Base-by-base conservation (phyloP, 2,888 invertebrate species). In the Linnaemya vulpina region DNA sequence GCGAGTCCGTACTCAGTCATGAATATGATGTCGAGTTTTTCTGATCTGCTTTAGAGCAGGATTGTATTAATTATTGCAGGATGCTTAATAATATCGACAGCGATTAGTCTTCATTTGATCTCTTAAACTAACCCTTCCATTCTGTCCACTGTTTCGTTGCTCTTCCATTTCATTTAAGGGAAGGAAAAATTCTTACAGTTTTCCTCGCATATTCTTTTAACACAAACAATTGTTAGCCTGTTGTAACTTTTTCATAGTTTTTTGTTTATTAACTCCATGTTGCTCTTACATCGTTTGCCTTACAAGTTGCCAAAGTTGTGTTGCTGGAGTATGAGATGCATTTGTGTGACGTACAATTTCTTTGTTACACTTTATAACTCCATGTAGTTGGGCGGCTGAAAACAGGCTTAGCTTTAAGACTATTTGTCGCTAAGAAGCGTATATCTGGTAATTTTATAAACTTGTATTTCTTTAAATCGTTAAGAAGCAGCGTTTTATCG, bases 391-490 rank as follows among this genome's bases (percentile, higher is more conserved):
- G 63, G 55, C 9, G 20, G 7, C n/a, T 38, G 17, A 20, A 3
- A 67, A 13, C 3, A 17, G 78, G 4, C 65, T 75, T 68, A 81
- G 68, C 51, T 46, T n/a, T 30, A 53, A 22, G 68, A 68, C 68
- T 75, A 74, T 81, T 81, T 81, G 60, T 81, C 60, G 74, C 53
- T 62, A 30, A 51, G 43, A 5, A 43, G n/a, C 40, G 67, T 20
- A 58, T 46, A 40, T 71, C n/a, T 38, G n/a, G n/a, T n/a, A n/a
- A n/a, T n/a, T n/a, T n/a, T n/a, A n/a, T n/a, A n/a, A n/a, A n/a
- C n/a, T n/a, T n/a, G n/a, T n/a, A n/a, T n/a, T n/a, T n/a, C n/a
- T n/a, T n/a, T n/a, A n/a, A n/a, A n/a, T n/a, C n/a, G n/a, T n/a
- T n/a, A n/a, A n/a, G n/a, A n/a, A n/a, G n/a, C n/a, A n/a, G n/a